Conservation (phyloP, 2,888 invertebrate species). For the Sphaerolaimus hirsutus region DNA sequence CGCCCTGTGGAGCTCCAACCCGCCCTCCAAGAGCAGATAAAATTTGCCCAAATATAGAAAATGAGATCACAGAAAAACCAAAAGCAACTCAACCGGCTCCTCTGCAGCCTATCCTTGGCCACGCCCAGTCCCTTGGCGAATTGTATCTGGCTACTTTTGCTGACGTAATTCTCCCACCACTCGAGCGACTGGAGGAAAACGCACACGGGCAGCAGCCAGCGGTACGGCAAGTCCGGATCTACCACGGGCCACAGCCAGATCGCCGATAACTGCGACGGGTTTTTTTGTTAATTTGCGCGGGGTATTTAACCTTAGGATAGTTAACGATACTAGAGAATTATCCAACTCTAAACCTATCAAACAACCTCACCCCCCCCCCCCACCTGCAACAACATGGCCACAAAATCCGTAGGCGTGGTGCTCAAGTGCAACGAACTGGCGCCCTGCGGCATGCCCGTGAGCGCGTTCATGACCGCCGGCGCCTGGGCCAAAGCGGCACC, state of each 20-base stretch:
- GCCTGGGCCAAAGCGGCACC: slow-evolving; percentile 74
- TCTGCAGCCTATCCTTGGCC: slow-evolving; percentile 11
- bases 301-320: no score
- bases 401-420: background rate
- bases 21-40: no score
- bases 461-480: slow-evolving; percentile 38
- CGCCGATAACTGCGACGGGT: no score
- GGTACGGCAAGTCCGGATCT: background rate
- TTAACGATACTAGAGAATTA: no score
- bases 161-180: slow-evolving; percentile 61
- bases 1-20: no score
- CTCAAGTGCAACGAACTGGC: background rate
- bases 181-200: slow-evolving; percentile 45
- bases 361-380: no score
- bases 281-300: no score
- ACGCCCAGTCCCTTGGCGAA: slow-evolving; percentile 12
- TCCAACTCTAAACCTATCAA: no score
- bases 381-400: slow-evolving; percentile 1
- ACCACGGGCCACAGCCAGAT: slow-evolving; percentile 6
- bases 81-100: no score
- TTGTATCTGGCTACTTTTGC: slow-evolving; percentile 13
- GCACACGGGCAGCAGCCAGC: slow-evolving; percentile 40
- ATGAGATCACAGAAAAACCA: no score
- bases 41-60: no score
- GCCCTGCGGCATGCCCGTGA: background rate